Evolutionary conservation across 2,888 invertebrate genomes (phyloP), one percentile per base, ranked within the genome.

Genomic region (Ashinkailepas kermadecensis): DNA sequence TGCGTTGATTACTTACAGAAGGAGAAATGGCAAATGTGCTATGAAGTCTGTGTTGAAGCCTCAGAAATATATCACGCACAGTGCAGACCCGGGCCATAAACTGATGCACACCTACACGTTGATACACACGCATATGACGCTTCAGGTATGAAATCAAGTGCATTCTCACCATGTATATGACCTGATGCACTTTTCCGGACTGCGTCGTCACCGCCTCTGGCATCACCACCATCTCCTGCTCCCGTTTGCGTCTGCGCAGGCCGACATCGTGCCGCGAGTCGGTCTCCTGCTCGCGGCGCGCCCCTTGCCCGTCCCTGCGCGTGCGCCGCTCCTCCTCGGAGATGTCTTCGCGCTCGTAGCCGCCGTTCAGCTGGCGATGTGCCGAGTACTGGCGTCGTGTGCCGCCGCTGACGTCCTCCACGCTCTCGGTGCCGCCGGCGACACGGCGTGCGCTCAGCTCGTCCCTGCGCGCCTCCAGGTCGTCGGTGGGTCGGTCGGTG

Each of bases 161-260:
- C 39, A 39, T 39, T 1, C 70, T 74, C 74, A 74, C 74, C 54
- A 74, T 56, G 74, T 15, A 74, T 8, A 74, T 11, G 21, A 74
- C 74, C 56, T 74, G 74, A 2, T 74, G 74, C 74, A 74, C 74
- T 56, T 74, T 56, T 21, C 74, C 74, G 9, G 74, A 54, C 10
- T 10, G 74, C 6, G 70, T 54, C 74, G 82, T 84, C 58, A 83
- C 83, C 15, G 84, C 84, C 80, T 84, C 83, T 25, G 84, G 83
- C 78, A 83, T 83, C 39, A 84, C 83, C n/a, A 84, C 81, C 23
- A 83, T 74, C 79, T 84, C 84, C 78, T 81, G 81, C 59, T 84
- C 83, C 59, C 84, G 82, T 78, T 82, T 83, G 57, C 81, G 74
- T 25, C 84, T 80, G 56, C 58, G 81, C 65, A 78, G 65, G 21